phyloP scores from a whole-genome alignment of 2,888 invertebrate species.

The Ophraella communa region DNA sequence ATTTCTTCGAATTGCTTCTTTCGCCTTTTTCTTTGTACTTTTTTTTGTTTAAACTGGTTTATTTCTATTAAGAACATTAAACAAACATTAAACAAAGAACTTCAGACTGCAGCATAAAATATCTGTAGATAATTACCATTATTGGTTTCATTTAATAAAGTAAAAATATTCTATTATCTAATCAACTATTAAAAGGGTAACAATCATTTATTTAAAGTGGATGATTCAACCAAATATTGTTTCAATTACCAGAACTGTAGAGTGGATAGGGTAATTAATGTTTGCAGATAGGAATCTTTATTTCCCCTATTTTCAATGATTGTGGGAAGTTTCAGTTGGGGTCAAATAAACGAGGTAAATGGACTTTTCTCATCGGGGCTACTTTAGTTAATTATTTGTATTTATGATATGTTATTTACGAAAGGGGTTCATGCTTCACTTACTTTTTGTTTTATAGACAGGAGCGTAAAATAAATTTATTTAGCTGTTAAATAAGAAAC shows the following conservation, averaged over 20 bases:
- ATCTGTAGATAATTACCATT: too few species aligned
- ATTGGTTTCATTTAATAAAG: too few species aligned
- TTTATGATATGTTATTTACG: background rate
- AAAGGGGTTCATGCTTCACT: slow-evolving; percentile 4
- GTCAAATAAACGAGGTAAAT: background rate
- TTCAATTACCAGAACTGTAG: background rate
- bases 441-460: background rate
- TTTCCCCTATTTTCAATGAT: slow-evolving; percentile 12
- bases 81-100: too few species aligned
- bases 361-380: background rate
- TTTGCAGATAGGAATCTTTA: slow-evolving; percentile 4
- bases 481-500: background rate
- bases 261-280: slow-evolving; percentile 9
- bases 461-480: background rate
- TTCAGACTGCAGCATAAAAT: too few species aligned
- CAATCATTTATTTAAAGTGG: background rate
- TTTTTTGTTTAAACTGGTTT: too few species aligned
- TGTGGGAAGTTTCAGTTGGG: slow-evolving; percentile 4
- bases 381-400: background rate
- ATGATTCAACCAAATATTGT: slow-evolving; percentile 7
- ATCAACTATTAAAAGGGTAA: background rate
- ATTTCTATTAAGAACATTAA: too few species aligned
- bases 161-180: too few species aligned
- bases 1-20: too few species aligned
- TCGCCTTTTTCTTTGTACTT: too few species aligned